Evolutionary conservation across 2,888 invertebrate species (phyloP).

Genomic region (Carterocephalus palaemon): DNA sequence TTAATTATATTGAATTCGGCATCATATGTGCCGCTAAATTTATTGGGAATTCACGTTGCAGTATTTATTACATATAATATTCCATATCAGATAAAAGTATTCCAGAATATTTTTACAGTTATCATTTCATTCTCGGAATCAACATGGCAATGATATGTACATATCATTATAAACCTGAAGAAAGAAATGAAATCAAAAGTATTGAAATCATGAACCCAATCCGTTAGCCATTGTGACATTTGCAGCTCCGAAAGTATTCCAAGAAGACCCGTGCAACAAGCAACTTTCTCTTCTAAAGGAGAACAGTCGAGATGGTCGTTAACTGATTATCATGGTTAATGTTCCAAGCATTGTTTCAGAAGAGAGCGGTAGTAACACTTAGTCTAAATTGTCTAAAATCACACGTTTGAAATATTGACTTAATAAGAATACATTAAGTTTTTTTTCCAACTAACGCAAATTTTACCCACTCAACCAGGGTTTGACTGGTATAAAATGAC

Average conservation of each 20-base stretch:
- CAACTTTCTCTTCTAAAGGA: constrained; percentile 69
- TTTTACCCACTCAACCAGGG: no score
- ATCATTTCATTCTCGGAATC: constrained; percentile 29
- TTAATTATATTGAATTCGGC: no score
- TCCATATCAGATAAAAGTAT: no score
- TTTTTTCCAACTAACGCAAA: no score
- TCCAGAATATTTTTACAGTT: constrained; percentile 15
- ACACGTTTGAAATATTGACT: background rate
- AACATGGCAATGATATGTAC: constrained; percentile 27
- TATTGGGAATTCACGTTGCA: no score
- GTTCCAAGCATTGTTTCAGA: constrained; percentile 47
- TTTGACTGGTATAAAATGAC: no score
- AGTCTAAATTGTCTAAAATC: constrained; percentile 1
- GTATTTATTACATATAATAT: no score
- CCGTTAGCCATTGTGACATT: constrained; percentile 73
- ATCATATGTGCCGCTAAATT: no score
- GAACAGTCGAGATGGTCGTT: constrained; percentile 62
- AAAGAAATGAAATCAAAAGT: constrained; percentile 56
- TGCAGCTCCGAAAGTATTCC: constrained; percentile 66
- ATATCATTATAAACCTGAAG: constrained; percentile 34
- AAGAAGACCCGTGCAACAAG: constrained; percentile 60
- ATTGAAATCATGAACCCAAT: constrained; percentile 50
- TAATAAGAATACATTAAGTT: no score
- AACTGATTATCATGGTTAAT: constrained; percentile 72
- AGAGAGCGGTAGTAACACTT: constrained; percentile 17